Evolutionary conservation across 2,888 invertebrate genomes (phyloP), one percentile per base, ranked within the genome.

Genomic region (Caenorhabditis sulstoni): DNA sequence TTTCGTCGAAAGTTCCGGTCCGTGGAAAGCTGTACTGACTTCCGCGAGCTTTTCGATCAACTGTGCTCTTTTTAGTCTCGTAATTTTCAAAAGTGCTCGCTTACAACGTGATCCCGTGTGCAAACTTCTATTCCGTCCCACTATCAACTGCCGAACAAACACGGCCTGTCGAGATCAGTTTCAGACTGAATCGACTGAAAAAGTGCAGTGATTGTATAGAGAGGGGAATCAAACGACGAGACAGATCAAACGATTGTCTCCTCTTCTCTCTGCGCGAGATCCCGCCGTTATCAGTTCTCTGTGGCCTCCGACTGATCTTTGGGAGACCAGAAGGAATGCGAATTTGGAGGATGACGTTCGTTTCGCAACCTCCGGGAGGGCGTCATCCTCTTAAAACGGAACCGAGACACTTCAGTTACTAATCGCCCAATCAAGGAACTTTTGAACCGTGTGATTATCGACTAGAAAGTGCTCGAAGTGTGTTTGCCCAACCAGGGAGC

Each of bases 161-260:
- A 57, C 16, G 22, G 37, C 3, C 29, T 29, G 29, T 0, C 8
- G 41, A 53, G 61, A 61, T 70, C 70, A 70, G 70, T 70, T 70
- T 70, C 70, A 70, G 70, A 62, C 70, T 62, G 61, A 49, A 14
- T 41, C 41, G 41, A 41, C 41, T 23, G 9, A 18, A 59, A 62
- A 55, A 62, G 61, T 55, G 59, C 59, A 68, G 44, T 41, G 49
- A 50, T 3, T 47, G 47, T 50, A 35, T 59, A 20, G 16, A 23
- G 41, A 37, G 35, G 53, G 55, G 45, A 70, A 70, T 70, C 70
- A 70, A 70, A 70, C 61, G 55, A 59, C 41, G 20, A 70, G 47
- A 53, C 61, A 70, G 70, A 70, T 70, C 70, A 70, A 70, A 70
- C 70, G 53, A 61, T n/a, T n/a, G n/a, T n/a, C n/a, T n/a, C n/a